phyloP scores from a whole-genome alignment of 2,888 invertebrate genomes.

The Andrena haemorrhoa region DNA sequence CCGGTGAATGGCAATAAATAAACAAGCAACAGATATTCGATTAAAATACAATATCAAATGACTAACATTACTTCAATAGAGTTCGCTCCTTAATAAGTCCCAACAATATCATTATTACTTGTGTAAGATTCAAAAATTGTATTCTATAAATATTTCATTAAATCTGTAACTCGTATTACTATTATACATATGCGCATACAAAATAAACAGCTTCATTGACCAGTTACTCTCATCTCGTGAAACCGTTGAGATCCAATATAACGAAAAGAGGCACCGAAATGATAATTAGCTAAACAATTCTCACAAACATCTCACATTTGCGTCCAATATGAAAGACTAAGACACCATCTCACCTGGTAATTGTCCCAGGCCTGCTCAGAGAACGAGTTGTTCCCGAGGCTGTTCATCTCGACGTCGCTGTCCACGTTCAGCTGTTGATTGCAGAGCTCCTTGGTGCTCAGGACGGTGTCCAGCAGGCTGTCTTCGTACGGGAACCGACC shows the following conservation, averaged over 20 bases:
- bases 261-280: neutral
- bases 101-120: no score
- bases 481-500: constrained; percentile 74
- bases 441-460: constrained; percentile 75
- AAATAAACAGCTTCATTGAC: neutral
- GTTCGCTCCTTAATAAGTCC: no score
- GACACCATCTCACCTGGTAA: constrained; percentile 90
- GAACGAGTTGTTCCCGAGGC: constrained; percentile 88
- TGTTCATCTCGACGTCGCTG: constrained; percentile 88
- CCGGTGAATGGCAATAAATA: constrained; percentile 19
- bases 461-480: constrained; percentile 72
- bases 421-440: constrained; percentile 85
- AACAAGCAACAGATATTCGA: neutral
- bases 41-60: no score
- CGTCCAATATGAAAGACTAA: neutral
- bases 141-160: neutral
- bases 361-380: constrained; percentile 98
- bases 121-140: neutral
- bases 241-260: neutral
- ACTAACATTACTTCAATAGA: no score
- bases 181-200: no score
- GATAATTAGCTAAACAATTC: no score
- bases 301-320: neutral
- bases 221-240: neutral
- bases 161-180: no score